Percentiles rank a stretch among this genome's conserved stretches.
Conservation (phyloP, 1,140 invertebrate genomes). For the Drosophila rhopaloa region DNA sequence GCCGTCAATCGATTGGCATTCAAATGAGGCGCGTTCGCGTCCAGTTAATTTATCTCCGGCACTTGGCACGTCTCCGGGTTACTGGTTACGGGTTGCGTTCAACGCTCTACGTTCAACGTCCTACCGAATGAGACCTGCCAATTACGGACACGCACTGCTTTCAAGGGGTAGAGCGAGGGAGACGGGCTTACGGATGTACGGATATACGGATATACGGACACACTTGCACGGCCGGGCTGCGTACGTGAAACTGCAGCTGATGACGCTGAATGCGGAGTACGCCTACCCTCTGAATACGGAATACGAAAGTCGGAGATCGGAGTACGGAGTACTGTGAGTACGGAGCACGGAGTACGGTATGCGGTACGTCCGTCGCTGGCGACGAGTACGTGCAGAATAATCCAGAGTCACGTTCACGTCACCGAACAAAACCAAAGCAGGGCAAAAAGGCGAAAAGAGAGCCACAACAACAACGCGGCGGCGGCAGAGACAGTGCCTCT, state of each 20-base stretch:
- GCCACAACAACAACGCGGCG: conserved; percentile 14
- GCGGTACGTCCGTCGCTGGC: conserved; percentile 82
- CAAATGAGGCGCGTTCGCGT: conserved; percentile 75
- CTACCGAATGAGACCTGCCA: conserved; percentile 60
- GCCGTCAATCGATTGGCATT: conserved; percentile 71
- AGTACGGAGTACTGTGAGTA: conserved; percentile 13
- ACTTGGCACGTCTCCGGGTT: conserved; percentile 69
- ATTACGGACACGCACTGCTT: conserved; percentile 72
- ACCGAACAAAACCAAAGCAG: conserved; percentile 84
- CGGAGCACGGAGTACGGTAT: conserved; percentile 46
- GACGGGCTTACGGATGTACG: conserved; percentile 2
- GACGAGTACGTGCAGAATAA: conserved; percentile 84
- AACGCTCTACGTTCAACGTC: conserved; percentile 4
- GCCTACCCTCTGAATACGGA: conserved; percentile 11
- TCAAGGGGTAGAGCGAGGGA: conserved; percentile 18
- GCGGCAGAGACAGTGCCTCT: conserved; percentile 14
- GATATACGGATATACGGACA: conserved; percentile 22
- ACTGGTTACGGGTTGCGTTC: conserved; percentile 13
- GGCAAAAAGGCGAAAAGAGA: conserved; percentile 66
- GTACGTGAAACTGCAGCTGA: conserved; percentile 79
- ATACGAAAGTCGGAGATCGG: conserved; percentile 11
- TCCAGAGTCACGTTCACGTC: conserved; percentile 83
- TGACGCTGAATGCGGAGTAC: conserved; percentile 42
- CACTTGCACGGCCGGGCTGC: conserved; percentile 66
- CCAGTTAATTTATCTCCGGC: conserved; percentile 67